These are phyloP conservation scores for Coryphaenoides rupestris DNA, from an alignment of 2,113 vertebrate genomes.

Conservation along the genomic window DNA sequence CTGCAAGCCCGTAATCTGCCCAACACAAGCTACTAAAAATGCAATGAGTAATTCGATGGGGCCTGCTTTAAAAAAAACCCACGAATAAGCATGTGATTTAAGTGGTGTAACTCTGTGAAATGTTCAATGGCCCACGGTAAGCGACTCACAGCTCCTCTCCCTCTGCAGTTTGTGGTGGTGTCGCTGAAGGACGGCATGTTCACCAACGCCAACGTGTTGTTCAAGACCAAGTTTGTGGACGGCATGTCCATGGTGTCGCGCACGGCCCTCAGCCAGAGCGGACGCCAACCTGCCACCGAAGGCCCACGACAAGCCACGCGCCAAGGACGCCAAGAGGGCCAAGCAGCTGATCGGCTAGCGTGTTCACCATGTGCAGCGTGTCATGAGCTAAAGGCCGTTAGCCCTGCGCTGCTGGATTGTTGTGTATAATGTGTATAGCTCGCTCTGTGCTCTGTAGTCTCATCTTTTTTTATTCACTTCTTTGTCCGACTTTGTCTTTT, in stretches of 20 bases:
- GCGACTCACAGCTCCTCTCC: not conserved
- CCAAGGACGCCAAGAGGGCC: slow-evolving; percentile 53
- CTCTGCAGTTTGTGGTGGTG: slow-evolving; percentile 90
- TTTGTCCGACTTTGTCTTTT: slow-evolving; percentile 2
- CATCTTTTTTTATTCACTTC: not conserved
- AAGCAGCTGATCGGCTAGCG: slow-evolving; percentile 32
- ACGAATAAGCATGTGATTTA: no score
- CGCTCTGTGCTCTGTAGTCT: no score
- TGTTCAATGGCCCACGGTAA: not conserved
- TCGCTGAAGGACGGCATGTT: slow-evolving; percentile 99
- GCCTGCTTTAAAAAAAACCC: no score
- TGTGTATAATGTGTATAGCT: no score
- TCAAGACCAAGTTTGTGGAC: slow-evolving; percentile 91
- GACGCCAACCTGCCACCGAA: slow-evolving; percentile 18
- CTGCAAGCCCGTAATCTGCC: no score
- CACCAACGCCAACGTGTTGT: slow-evolving; percentile 93
- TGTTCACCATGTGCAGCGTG: no score
- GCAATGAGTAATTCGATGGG: no score
- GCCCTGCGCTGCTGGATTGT: no score
- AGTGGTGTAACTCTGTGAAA: no score
- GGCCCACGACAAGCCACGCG: slow-evolving; percentile 61
- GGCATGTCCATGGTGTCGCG: slow-evolving; percentile 87
- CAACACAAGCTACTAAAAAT: no score
- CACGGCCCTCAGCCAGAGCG: slow-evolving; percentile 69
- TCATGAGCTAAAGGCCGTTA: no score